Evolutionary conservation across 53 echinoderm and acorn worm species (phyloP).

Genomic region (Zoroaster sp.): DNA sequence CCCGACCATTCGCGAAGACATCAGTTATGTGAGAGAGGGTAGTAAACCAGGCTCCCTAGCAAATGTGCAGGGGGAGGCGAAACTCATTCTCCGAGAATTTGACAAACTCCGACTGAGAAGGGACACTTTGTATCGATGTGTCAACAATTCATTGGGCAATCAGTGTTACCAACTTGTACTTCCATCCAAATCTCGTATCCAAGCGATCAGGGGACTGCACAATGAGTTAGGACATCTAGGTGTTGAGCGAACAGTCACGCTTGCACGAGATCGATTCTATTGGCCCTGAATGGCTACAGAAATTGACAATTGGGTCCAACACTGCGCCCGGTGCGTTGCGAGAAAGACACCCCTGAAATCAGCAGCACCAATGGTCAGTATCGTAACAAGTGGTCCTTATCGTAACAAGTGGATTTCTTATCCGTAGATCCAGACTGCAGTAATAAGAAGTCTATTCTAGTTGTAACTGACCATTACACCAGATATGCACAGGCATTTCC

Average conservation of each 20-base stretch:
- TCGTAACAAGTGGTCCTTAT: constrained; percentile 25
- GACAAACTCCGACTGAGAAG: neutral
- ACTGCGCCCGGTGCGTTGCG: constrained; percentile 64
- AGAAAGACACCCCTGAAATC: constrained; percentile 43
- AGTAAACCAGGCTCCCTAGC: neutral
- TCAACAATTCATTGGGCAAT: constrained; percentile 2
- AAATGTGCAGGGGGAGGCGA: neutral
- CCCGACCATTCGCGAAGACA: neutral
- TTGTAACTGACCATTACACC: constrained; percentile 68
- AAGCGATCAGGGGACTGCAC: constrained; percentile 32
- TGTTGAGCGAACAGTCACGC: constrained; percentile 44
- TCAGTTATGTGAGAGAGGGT: neutral
- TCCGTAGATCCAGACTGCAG: constrained; percentile 48
- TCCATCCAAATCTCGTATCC: neutral
- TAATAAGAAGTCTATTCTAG: constrained; percentile 50
- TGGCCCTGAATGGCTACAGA: constrained; percentile 68
- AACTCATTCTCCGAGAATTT: constrained; percentile 32
- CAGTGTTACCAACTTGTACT: constrained; percentile 56
- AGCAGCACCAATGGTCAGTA: constrained; percentile 62
- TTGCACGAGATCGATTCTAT: constrained; percentile 55
- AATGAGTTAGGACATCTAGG: constrained; percentile 55
- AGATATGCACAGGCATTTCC: constrained; percentile 70
- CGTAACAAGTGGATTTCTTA: constrained; percentile 74
- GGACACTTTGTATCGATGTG: constrained; percentile 10
- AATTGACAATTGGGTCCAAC: constrained; percentile 47